Base-by-base conservation (phyloP, 2,888 invertebrate genomes). In the Luffia ferchaultella region DNA sequence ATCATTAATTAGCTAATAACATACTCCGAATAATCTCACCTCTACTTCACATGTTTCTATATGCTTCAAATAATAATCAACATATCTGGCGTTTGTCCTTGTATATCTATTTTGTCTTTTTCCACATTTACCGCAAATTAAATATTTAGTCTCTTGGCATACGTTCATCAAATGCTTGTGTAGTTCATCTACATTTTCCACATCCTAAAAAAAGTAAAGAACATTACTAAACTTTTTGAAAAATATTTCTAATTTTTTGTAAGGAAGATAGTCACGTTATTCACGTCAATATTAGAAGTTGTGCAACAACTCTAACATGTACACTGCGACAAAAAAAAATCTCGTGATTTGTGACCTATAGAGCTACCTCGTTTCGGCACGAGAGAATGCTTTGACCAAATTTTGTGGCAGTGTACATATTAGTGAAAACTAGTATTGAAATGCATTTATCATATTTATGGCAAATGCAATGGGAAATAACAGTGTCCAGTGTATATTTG, bases 41-140 rank as follows among this genome's bases (percentile, higher is more conserved):
- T 52, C 45, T 20, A 1, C n/a, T n/a, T 53, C 42, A 52, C 70
- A 73, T 2, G 17, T 58, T 50, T 58, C 55, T 3, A 67, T 54
- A 52, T 72, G 72, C 7, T 55, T 52, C 20, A 65, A 46, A 52
- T 58, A 73, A 5, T 57, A 40, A 50, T 67, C 66, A 3, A 56
- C 60, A 49, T 62, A 60, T 58, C 63, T 30, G 5, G 3, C 30
- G 12, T 30, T 12, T 30, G 30, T 30, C 12, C 12, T 30, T 12
- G 12, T 7, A 30, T 30, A 30, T 30, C 30, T 30, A 30, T 30
- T 65, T 15, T 50, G 46, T 15, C 18, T 19, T 40, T 5, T 20
- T 2, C 50, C 50, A 15, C 53, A 53, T 18, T 50, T 45, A n/a
- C 43, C 42, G 46, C 53, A 53, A 30, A 19, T 16, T 18, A 30